Evolutionary conservation across 2,888 invertebrate species (phyloP).

Genomic region (Bugula neritina): DNA sequence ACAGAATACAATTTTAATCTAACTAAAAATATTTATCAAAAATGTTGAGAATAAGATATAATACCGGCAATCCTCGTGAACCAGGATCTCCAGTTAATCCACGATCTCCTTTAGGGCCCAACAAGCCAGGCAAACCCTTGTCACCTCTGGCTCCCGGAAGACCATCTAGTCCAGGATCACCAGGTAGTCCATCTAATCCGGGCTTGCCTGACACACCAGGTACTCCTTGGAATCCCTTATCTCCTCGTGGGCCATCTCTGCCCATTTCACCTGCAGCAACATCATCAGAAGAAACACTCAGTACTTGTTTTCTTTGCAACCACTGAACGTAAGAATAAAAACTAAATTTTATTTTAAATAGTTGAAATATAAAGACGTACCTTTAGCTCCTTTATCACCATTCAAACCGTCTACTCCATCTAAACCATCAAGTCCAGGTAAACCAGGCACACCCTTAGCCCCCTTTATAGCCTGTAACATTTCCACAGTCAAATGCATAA

Average conservation of each 20-base stretch:
- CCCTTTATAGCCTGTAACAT: slow-evolving; percentile 17
- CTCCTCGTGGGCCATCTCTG: slow-evolving; percentile 36
- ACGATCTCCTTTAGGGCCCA: slow-evolving; percentile 31
- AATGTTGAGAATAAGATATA: too few relatives aligned
- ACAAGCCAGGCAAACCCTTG: slow-evolving; percentile 31
- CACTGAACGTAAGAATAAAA: too few relatives aligned
- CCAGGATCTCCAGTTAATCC: slow-evolving; percentile 30
- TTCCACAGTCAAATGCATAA: too few relatives aligned
- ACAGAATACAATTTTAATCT: too few relatives aligned
- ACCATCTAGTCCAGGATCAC: slow-evolving; percentile 31
- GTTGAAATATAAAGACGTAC: too few relatives aligned
- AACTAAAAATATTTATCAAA: too few relatives aligned
- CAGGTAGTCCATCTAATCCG: slow-evolving; percentile 32
- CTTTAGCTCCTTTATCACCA: slow-evolving; percentile 29
- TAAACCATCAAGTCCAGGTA: slow-evolving; percentile 29
- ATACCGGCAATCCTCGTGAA: neutral
- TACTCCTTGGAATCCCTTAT: slow-evolving; percentile 36
- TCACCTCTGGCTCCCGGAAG: slow-evolving; percentile 27
- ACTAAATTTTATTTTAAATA: too few relatives aligned
- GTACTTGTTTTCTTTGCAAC: neutral
- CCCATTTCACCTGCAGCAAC: slow-evolving; percentile 25
- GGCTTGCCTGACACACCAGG: slow-evolving; percentile 30
- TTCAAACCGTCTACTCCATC: slow-evolving; percentile 33
- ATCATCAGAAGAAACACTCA: neutral
- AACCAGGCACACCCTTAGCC: slow-evolving; percentile 16